Percentiles rank a stretch among this genome's conserved stretches.
phyloP scores from a whole-genome alignment of 1,140 invertebrate species.

The Penaeus indicus region DNA sequence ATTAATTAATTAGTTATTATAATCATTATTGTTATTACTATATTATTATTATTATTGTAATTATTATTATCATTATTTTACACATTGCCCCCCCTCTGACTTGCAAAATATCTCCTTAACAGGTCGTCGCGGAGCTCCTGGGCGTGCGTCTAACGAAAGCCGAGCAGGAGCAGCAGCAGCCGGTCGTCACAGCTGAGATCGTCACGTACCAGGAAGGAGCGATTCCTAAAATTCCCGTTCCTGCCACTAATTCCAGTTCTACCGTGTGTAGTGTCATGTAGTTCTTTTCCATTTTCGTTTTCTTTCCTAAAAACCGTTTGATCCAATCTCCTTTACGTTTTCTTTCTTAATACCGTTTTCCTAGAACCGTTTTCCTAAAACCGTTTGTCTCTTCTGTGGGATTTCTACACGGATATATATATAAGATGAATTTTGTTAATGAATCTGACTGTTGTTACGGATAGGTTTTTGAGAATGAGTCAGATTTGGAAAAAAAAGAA shows the following conservation, averaged over 20 bases:
- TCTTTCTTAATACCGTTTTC: no score
- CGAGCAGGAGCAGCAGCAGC: constrained; percentile 78
- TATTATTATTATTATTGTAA: no score
- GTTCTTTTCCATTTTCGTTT: background rate
- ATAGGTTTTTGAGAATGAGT: background rate
- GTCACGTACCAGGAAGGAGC: constrained; percentile 69
- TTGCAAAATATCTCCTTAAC: background rate
- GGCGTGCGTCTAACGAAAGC: constrained; percentile 77
- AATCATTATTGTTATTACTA: no score
- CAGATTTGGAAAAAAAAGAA: background rate
- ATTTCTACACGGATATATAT: background rate
- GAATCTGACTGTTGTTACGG: background rate
- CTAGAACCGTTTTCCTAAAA: no score
- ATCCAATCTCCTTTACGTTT: background rate
- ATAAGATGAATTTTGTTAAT: background rate
- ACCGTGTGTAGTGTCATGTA: constrained; percentile 63
- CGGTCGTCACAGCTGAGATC: constrained; percentile 79
- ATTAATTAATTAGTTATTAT: no score
- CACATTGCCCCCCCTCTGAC: no score
- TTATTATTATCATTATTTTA: no score
- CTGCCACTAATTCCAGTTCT: constrained; percentile 26
- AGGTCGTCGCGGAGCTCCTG: constrained; percentile 77
- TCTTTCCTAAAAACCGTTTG: background rate
- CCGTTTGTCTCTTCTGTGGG: no score
- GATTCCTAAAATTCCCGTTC: constrained; percentile 32